Evolutionary conservation across 2,888 invertebrate species (phyloP), one percentile per base, ranked within the genome.

Genomic region (Carcina quercana): DNA sequence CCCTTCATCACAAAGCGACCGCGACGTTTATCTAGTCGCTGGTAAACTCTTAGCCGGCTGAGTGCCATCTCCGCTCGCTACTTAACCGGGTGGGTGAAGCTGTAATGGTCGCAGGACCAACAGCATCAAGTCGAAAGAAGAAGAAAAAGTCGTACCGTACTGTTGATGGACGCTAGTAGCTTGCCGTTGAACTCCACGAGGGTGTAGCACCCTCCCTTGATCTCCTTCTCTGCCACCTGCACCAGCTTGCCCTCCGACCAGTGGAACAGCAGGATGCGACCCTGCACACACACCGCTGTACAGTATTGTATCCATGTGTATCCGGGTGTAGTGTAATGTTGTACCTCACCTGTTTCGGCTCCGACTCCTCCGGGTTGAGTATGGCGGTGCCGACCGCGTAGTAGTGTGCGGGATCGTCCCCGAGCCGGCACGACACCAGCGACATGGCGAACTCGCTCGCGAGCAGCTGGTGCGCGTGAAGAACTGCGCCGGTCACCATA

Each of bases 151-250:
- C 88, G 83, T 56, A 93, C 98, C 27, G 98, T 97, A 64, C 97
- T 98, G 65, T 98, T 98, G 41, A 99, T 95, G 41, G 95, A 93
- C 0, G 97, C 97, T 22, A 99, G 80, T 19, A 99, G 88, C 80
- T 98, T 98, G 3, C 96, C 96, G 67, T 98, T 97, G 65, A 99
- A 97, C 63, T 97, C 95, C 1, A 94, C 92, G 35, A 99, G 75
- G 0, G 95, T 91, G 71, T 96, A 98, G 53, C 96, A 96, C 1
- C 94, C 94, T 5, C 99, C 98, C 73, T 97, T 97, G 37, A 97
- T 94, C 70, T 98, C 98, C 51, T 98, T 98, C 60, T 99, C 99
- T 0, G 95, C 94, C 1, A 97, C 89, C 61, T 93, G 93, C 1
- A 86, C 86, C 14, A 95, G 75, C 62, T 95, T 95, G 38, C 95